Percentiles rank a stretch among this genome's conserved stretches.
Evolutionary conservation across 2,888 invertebrate species (phyloP).

Genomic region (Blera fallax): DNA sequence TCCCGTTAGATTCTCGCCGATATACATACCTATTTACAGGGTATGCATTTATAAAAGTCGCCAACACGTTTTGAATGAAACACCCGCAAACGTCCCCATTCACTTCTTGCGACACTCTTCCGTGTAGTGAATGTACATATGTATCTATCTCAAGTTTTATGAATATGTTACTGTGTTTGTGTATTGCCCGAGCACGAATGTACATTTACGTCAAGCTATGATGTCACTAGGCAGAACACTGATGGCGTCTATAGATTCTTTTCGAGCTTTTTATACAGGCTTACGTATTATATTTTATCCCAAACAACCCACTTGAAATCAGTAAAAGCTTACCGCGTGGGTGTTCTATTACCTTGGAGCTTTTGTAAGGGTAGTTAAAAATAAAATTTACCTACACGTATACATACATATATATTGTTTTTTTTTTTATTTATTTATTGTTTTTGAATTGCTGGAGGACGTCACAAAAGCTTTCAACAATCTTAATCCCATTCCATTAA

Average conservation of each 20-base stretch:
- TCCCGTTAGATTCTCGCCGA: conserved; percentile 27
- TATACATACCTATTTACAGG: conserved; percentile 8
- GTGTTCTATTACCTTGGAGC: conserved; percentile 45
- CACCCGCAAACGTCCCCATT: conserved; percentile 49
- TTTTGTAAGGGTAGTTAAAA: conserved; percentile 20
- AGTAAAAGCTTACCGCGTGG: conserved; percentile 33
- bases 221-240: conserved; percentile 55
- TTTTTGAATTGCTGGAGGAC: neutral
- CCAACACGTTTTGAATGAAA: conserved; percentile 67
- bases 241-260: conserved; percentile 45
- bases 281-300: neutral
- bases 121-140: conserved; percentile 3
- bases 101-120: conserved; percentile 25
- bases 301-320: conserved; percentile 4
- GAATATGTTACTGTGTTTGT: conserved; percentile 8
- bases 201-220: conserved; percentile 60
- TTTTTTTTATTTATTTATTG: neutral
- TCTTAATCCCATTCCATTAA: neutral
- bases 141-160: neutral
- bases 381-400: neutral
- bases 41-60: conserved; percentile 44
- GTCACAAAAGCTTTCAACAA: conserved; percentile 10
- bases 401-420: too few relatives aligned
- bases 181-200: conserved; percentile 17
- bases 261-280: conserved; percentile 3